Evolutionary conservation across 2,888 invertebrate genomes (phyloP).

Genomic region (Aporophyla nigra): DNA sequence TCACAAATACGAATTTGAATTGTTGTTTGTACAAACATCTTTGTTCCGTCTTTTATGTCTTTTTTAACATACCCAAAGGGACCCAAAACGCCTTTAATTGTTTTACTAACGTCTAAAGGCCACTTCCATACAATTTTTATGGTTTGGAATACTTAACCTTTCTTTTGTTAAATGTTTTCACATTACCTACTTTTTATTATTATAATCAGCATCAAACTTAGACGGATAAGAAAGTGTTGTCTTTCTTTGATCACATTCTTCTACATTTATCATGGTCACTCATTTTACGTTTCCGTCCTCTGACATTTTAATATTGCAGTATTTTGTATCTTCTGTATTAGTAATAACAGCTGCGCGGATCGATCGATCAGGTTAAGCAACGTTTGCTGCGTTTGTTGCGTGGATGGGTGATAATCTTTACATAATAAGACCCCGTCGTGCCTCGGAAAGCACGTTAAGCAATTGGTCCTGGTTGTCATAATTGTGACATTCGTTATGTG

Average conservation of each 20-base stretch:
- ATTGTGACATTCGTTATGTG: too few relatives aligned
- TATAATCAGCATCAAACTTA: background rate
- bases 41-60: background rate
- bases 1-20: slow-evolving; percentile 17
- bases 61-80: too few relatives aligned
- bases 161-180: too few relatives aligned
- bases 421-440: too few relatives aligned
- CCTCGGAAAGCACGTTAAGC: too few relatives aligned
- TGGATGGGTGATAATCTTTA: too few relatives aligned
- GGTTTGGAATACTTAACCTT: background rate
- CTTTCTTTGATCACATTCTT: background rate
- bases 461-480: too few relatives aligned
- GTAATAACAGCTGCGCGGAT: too few relatives aligned
- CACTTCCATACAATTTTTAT: background rate
- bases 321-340: background rate
- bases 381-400: too few relatives aligned
- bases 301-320: background rate
- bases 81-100: background rate
- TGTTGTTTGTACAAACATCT: slow-evolving; percentile 1
- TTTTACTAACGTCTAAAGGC: background rate
- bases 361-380: too few relatives aligned
- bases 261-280: background rate
- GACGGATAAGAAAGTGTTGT: background rate
- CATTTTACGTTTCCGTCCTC: background rate
- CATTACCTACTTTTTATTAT: slow-evolving; percentile 5